These are phyloP conservation scores for Chaetura pelagica DNA, from an alignment of 2,113 vertebrate genomes.

Conservation along the genomic window DNA sequence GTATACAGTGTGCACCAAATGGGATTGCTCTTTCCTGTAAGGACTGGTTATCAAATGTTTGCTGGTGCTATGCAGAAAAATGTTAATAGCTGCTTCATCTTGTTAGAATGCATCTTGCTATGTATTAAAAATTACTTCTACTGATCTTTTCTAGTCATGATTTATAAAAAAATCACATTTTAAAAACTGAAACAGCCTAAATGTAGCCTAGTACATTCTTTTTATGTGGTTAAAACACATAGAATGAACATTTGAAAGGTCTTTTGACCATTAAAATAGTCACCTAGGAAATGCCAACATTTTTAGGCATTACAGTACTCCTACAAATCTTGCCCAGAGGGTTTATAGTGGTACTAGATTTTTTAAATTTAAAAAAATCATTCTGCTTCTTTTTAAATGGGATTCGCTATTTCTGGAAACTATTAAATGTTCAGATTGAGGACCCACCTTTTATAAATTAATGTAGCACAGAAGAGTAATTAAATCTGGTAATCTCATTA, in stretches of 20 bases:
- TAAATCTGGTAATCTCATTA: slow-evolving; percentile 74
- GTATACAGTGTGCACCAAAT: not conserved
- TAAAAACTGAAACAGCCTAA: slow-evolving; percentile 53
- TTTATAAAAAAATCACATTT: slow-evolving; percentile 65
- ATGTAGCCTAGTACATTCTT: not conserved
- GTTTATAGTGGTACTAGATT: not conserved
- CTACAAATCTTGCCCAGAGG: not conserved
- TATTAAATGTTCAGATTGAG: slow-evolving; percentile 43
- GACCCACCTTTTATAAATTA: slow-evolving; percentile 66
- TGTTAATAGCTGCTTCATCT: slow-evolving; percentile 75
- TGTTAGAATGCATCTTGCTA: slow-evolving; percentile 77
- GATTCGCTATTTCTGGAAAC: slow-evolving; percentile 47
- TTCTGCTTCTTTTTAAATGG: slow-evolving; percentile 25
- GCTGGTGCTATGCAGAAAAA: slow-evolving; percentile 57
- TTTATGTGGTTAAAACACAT: not conserved
- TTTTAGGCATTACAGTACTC: not conserved
- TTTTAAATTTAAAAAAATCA: not conserved
- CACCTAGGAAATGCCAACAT: not conserved
- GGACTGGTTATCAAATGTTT: slow-evolving; percentile 44
- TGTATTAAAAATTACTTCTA: slow-evolving; percentile 80
- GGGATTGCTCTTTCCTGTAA: slow-evolving; percentile 28
- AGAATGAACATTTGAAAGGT: not conserved
- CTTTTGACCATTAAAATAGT: slow-evolving; percentile 13
- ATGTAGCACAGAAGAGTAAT: slow-evolving; percentile 65
- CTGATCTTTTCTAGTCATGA: slow-evolving; percentile 66